Percentiles rank a stretch among this genome's conserved stretches.
These are phyloP conservation scores for Eira barbara DNA, from an alignment of 2,113 vertebrate genomes.

Conservation along the genomic window DNA sequence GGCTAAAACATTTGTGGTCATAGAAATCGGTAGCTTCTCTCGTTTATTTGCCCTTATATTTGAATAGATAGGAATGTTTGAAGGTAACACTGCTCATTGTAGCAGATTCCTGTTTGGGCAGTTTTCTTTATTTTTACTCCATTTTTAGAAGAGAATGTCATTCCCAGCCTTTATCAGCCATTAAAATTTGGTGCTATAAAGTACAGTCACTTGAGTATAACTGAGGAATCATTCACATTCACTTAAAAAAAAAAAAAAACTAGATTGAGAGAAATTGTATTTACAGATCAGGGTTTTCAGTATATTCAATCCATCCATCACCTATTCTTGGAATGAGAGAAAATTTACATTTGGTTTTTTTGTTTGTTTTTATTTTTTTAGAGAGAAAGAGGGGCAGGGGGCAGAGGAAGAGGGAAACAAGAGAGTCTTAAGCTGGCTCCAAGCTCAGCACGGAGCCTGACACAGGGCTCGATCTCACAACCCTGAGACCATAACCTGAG, in stretches of 20 bases:
- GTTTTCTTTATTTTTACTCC: neutral
- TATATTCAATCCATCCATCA: neutral
- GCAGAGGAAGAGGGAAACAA: neutral
- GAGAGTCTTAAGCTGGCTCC: neutral
- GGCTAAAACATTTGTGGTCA: neutral
- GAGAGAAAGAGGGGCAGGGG: neutral
- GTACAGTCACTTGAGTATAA: neutral
- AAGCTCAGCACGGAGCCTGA: neutral
- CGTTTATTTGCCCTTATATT: neutral
- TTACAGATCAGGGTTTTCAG: neutral
- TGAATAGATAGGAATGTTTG: neutral
- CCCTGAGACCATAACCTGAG: neutral
- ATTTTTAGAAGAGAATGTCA: neutral
- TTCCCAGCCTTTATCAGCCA: neutral
- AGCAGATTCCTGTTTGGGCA: neutral
- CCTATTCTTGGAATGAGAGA: neutral
- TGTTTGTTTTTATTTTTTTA: neutral
- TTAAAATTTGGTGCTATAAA: neutral
- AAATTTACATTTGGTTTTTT: neutral
- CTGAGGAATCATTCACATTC: neutral
- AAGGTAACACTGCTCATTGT: neutral
- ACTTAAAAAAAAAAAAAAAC: neutral
- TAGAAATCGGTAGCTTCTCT: neutral
- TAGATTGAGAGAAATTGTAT: conserved; percentile 19
- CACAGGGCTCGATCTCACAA: neutral